Base-by-base conservation (phyloP, 2,888 invertebrate species). In the Amiota mariae region DNA sequence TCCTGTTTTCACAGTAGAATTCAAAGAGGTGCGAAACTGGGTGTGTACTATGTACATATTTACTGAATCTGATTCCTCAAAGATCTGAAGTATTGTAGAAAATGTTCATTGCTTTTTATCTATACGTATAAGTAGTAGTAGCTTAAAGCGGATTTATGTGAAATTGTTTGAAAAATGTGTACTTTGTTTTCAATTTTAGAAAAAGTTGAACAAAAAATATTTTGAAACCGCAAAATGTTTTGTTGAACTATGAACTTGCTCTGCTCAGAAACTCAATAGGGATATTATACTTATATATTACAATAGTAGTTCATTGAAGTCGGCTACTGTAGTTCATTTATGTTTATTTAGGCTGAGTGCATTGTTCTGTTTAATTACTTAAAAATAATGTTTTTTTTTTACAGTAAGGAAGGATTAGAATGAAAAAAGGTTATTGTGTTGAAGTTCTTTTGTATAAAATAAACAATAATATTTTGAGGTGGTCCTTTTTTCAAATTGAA, bases 291-390 rank as follows among this genome's bases (percentile, higher is more conserved):
- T 2, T 2, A 24, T 24, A 24, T 36, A 36, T 36, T 36, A 24
- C 36, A 4, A 36, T 36, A 36, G 36, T 36, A 36, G 12, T 63
- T 63, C 63, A 63, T 18, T 63, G 36, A 46, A 63, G 63, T 6
- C 36, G 3, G 0, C 2, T 2, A 4, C 36, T 63, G 46, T 13
- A 63, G 24, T 63, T 63, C 13, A 12, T 36, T 13, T 36, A 4
- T 63, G 63, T 63, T 63, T 63, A 63, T 63, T 63, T 63, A 63
- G 63, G 63, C 36, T 63, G 63, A 63, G 63, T 63, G 63, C 46
- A 63, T 63, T 63, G 63, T 63, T 63, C n/a, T 63, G 63, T 63
- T 63, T 63, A 63, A 63, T 63, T 63, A 63, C 63, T 63, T 63
- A 63, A 63, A 63, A 63, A 63, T 63, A 63, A 63, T 63, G 15